Percentiles rank a stretch among this genome's conserved stretches.
These are phyloP conservation scores for Diploptera punctata DNA, from an alignment of 2,888 invertebrate genomes.

Conservation along the genomic window DNA sequence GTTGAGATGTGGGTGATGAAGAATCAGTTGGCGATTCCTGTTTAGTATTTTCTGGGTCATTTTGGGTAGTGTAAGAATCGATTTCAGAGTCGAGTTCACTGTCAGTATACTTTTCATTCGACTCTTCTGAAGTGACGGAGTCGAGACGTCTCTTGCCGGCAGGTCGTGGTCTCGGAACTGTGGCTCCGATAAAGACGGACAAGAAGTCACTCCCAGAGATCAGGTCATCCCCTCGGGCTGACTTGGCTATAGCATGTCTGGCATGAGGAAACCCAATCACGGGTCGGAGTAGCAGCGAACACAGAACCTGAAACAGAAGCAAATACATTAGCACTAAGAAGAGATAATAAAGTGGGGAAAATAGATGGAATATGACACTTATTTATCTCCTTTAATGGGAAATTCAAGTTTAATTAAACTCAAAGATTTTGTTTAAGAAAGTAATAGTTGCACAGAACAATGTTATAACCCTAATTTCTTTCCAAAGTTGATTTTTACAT, in stretches of 20 bases:
- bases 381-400: too few relatives aligned
- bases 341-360: too few relatives aligned
- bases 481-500: too few relatives aligned
- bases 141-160: neutral
- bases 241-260: constrained; percentile 30
- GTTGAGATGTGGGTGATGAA: neutral
- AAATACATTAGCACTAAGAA: too few relatives aligned
- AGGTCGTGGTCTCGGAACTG: constrained; percentile 10
- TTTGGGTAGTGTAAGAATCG: neutral
- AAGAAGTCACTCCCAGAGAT: constrained; percentile 58
- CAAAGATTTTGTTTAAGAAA: too few relatives aligned
- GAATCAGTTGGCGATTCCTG: neutral
- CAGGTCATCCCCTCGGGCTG: constrained; percentile 55
- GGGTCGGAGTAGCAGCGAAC: constrained; percentile 32
- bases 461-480: too few relatives aligned
- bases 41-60: neutral
- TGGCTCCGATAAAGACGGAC: constrained; percentile 52
- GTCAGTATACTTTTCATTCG: neutral
- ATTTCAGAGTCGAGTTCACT: too few relatives aligned
- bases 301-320: constrained; percentile 29
- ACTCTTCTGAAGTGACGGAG: constrained; percentile 12
- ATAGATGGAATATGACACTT: too few relatives aligned
- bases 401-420: too few relatives aligned
- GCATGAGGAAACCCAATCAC: constrained; percentile 31
- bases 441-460: too few relatives aligned